phyloP scores from a whole-genome alignment of 1,140 invertebrate genomes.

The Spodoptera litura region DNA sequence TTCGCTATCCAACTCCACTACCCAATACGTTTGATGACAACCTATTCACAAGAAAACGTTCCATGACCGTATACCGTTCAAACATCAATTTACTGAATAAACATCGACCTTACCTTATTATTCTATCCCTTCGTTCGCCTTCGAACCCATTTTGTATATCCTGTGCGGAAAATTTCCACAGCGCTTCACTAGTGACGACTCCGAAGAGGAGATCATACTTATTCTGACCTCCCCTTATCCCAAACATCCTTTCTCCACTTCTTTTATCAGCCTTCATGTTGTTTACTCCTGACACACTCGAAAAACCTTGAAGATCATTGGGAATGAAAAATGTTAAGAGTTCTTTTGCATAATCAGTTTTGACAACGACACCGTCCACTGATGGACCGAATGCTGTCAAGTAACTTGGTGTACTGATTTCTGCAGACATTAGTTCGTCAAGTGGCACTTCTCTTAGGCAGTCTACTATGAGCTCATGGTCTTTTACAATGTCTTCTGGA shows the following conservation, averaged over 20 bases:
- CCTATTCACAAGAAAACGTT: conserved; percentile 50
- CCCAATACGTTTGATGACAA: conserved; percentile 52
- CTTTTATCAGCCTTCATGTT: conserved; percentile 88
- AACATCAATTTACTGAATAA: conserved; percentile 68
- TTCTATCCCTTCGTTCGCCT: conserved; percentile 94
- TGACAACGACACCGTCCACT: conserved; percentile 95
- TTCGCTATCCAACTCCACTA: conserved; percentile 11
- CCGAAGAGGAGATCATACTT: conserved; percentile 94
- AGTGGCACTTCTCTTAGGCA: conserved; percentile 92
- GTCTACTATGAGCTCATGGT: conserved; percentile 93
- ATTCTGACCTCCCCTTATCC: conserved; percentile 80
- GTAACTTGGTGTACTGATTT: conserved; percentile 94
- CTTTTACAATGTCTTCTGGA: conserved; percentile 91
- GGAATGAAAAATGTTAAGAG: conserved; percentile 90
- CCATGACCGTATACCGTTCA: conserved; percentile 45
- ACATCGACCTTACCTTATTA: conserved; percentile 88
- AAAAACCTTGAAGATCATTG: conserved; percentile 89
- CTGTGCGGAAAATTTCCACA: conserved; percentile 93
- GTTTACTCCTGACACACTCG: conserved; percentile 75
- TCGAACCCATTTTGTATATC: conserved; percentile 97
- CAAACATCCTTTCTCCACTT: conserved; percentile 77
- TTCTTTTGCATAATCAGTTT: conserved; percentile 91
- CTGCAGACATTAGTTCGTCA: conserved; percentile 91
- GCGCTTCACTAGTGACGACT: conserved; percentile 93
- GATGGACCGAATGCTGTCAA: conserved; percentile 94